These are phyloP conservation scores for Mizuhopecten yessoensis DNA, from an alignment of 1,140 invertebrate species.

Conservation along the genomic window DNA sequence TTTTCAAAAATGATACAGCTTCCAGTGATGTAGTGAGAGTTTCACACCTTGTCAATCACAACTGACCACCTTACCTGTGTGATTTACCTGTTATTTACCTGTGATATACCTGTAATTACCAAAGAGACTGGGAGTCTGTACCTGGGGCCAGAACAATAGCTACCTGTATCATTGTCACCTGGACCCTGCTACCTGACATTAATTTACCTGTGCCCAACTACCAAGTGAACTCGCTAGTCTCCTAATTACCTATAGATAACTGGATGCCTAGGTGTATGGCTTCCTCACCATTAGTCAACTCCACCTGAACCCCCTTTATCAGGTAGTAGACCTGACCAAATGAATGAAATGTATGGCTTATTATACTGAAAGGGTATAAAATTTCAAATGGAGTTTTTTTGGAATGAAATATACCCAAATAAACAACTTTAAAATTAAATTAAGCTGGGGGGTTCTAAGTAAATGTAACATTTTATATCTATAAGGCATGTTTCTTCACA, in stretches of 20 bases:
- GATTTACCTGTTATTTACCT: constrained; percentile 12
- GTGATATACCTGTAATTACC: not conserved
- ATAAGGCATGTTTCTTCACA: too few relatives aligned
- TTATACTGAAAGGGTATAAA: not conserved
- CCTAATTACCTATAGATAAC: not conserved
- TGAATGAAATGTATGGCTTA: not conserved
- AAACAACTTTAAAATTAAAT: too few relatives aligned
- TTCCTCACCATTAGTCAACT: not conserved
- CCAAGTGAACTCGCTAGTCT: not conserved
- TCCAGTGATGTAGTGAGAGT: not conserved
- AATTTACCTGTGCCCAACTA: not conserved
- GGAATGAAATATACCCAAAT: too few relatives aligned
- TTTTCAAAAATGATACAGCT: not conserved
- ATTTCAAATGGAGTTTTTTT: not conserved
- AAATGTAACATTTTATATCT: too few relatives aligned
- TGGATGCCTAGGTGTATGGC: not conserved
- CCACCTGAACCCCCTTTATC: not conserved
- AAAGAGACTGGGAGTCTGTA: not conserved
- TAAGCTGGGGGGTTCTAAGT: too few relatives aligned
- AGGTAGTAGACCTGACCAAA: not conserved
- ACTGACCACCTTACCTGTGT: not conserved
- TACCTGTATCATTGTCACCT: not conserved
- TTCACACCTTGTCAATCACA: constrained; percentile 19
- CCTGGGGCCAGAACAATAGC: not conserved
- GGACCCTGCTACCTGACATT: not conserved